Evolutionary conservation across 2,113 vertebrate genomes (phyloP).

Genomic region (Ancistrus triradiatus): DNA sequence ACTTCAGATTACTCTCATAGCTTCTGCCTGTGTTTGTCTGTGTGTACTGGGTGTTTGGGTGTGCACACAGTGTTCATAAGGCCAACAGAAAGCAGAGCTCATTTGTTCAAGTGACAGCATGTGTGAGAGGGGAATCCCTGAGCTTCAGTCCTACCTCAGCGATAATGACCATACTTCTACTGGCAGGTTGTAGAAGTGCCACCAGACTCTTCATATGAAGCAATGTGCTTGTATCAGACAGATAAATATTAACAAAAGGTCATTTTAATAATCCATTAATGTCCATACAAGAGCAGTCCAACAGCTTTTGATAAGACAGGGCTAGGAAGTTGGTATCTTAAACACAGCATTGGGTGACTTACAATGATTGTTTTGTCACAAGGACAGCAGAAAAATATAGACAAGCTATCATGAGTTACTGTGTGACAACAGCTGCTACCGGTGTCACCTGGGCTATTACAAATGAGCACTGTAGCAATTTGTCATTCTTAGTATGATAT

Average conservation of each 20-base stretch:
- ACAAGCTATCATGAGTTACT: not conserved
- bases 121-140: slow-evolving; percentile 45
- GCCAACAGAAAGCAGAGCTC: slow-evolving; percentile 36
- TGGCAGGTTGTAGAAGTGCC: slow-evolving; percentile 21
- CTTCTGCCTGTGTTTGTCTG: slow-evolving; percentile 41
- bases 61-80: slow-evolving; percentile 29
- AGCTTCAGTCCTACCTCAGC: slow-evolving; percentile 31
- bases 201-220: slow-evolving; percentile 26
- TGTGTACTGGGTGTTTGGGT: slow-evolving; percentile 38
- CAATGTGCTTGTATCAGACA: slow-evolving; percentile 8
- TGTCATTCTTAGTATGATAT: not conserved
- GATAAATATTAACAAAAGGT: slow-evolving; percentile 43
- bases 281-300: slow-evolving; percentile 3
- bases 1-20: slow-evolving; percentile 46
- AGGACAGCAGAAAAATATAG: slow-evolving; percentile 33
- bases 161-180: slow-evolving; percentile 36
- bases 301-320: not conserved
- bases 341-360: slow-evolving; percentile 30
- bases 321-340: not conserved
- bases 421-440: slow-evolving; percentile 13
- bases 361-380: slow-evolving; percentile 33
- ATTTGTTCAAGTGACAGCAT: slow-evolving; percentile 48
- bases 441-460: slow-evolving; percentile 14
- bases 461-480: slow-evolving; percentile 1
- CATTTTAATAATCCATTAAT: slow-evolving; percentile 24